phyloP scores from a whole-genome alignment of 92 coral and sea anemone genomes.

The Zoanthus sociatus region DNA sequence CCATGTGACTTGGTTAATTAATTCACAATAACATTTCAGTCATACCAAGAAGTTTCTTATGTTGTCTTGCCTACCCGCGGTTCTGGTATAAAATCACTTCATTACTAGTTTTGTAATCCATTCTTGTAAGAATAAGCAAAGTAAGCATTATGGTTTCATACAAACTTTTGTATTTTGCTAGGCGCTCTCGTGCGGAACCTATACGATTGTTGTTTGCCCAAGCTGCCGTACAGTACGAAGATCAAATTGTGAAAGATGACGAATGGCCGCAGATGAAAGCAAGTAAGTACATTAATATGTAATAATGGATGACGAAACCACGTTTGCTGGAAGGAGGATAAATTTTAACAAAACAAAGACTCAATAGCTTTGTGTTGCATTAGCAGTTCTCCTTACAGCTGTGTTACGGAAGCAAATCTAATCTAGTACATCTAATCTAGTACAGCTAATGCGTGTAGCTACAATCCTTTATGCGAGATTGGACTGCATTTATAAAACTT shows the following conservation, averaged over 20 bases:
- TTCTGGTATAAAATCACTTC: background rate
- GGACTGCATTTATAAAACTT: too few relatives aligned
- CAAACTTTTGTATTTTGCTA: background rate
- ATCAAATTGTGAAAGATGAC: background rate
- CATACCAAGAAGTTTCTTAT: background rate
- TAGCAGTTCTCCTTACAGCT: too few relatives aligned
- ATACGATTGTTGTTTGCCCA: background rate
- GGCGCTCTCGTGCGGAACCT: background rate
- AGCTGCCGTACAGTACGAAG: background rate
- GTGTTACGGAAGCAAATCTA: too few relatives aligned
- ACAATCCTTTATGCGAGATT: too few relatives aligned
- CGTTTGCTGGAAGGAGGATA: too few relatives aligned
- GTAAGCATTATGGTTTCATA: background rate
- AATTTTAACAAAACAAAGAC: too few relatives aligned
- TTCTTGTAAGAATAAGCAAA: background rate
- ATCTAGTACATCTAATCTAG: too few relatives aligned
- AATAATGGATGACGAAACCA: background rate
- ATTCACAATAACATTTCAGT: background rate
- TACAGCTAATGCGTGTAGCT: too few relatives aligned
- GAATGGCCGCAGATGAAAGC: conserved; percentile 1
- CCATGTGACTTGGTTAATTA: background rate
- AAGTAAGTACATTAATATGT: background rate
- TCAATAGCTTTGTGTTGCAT: too few relatives aligned
- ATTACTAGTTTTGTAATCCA: background rate
- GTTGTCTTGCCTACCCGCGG: background rate